Evolutionary conservation across 2,888 invertebrate genomes (phyloP), one percentile per base, ranked within the genome.

Genomic region (Hipparchia semele): DNA sequence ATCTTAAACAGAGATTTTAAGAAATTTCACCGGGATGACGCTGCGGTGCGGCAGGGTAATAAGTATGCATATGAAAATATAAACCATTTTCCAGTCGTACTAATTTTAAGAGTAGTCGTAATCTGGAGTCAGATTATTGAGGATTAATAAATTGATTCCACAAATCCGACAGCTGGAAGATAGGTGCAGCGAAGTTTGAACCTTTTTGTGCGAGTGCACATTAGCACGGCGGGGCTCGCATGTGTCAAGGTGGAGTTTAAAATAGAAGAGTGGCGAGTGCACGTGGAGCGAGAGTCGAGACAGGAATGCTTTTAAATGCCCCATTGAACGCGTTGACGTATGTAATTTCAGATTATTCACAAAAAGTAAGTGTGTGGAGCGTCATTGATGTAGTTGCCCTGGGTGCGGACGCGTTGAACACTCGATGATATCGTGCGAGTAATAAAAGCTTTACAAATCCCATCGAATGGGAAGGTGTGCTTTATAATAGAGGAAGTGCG

Each of bases 321-420:
- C 87, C 88, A 87, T 87, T 88, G 86, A 87, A 84, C 79, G 86
- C 87, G 89, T 85, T 85, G 90, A 89, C 87, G 89, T 89, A 86
- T 88, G 89, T 89, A 89, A 91, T 88, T 89, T 87, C 88, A 89
- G 89, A 88, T 84, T 86, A 81, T 82, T 81, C 80, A 89, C 86
- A 90, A 88, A 87, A 87, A 84, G 82, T 82, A 82, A 83, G 84
- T 84, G 83, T 79, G 75, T 77, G 75, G 78, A 65, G 12, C 53
- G 49, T 49, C 49, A 49, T 68, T 72, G n/a, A 12, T 12, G n/a
- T 46, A 61, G 45, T 70, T 53, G 66, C 58, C 67, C 69, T 64
- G 54, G 73, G 53, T 73, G 67, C 70, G 46, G 64, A 68, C 66
- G 49, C 51, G 33, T 39, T 10, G 49, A 23, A 23, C 6, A 8